Base-by-base conservation (phyloP, 2,113 vertebrate species). In the Nycticebus coucang region DNA sequence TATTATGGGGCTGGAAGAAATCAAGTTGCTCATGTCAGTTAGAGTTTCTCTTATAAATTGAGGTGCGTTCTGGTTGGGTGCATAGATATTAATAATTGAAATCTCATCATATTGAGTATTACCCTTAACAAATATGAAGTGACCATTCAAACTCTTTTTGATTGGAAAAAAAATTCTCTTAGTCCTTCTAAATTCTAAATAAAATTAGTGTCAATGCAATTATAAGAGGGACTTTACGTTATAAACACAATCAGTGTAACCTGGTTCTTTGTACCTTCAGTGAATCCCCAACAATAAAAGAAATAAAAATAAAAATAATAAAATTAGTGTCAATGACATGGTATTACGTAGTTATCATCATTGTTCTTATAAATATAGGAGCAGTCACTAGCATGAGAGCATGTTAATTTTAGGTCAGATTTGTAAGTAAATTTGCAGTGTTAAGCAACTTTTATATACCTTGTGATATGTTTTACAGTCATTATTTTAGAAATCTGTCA, bases 401-500 rank as follows among this genome's bases (percentile, higher is more conserved):
- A n/a, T 87, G 13, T 71, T 41, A 57, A 12, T 90, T 91, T 92
- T 64, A 74, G 22, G 21, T n/a, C 18, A 30, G 22, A 41, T 55
- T 14, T 79, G 41, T 53, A 55, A 62, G 74, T 84, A 50, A 85
- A 75, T 50, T 90, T 86, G 8, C 30, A 81, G 2, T 60, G 17
- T 55, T 9, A 50, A 21, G 2, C 53, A 26, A 75, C 59, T 82
- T 83, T 93, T 91, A 60, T 59, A 13, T 45, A 57, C 22, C 3
- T 68, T 66, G 2, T 45, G 69, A 35, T 71, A 24, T 82, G n/a
- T 88, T 84, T 80, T 82, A 11, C 18, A 55, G 75, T n/a, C 7
- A 94, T 8, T 78, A 66, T 92, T 90, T 80, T 69, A 87, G 89
- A 45, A 64, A n/a, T 89, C n/a, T 96, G 69, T 89, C 41, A 95